Conservation (phyloP, 2,113 vertebrate genomes). For the Anhinga rufa region DNA sequence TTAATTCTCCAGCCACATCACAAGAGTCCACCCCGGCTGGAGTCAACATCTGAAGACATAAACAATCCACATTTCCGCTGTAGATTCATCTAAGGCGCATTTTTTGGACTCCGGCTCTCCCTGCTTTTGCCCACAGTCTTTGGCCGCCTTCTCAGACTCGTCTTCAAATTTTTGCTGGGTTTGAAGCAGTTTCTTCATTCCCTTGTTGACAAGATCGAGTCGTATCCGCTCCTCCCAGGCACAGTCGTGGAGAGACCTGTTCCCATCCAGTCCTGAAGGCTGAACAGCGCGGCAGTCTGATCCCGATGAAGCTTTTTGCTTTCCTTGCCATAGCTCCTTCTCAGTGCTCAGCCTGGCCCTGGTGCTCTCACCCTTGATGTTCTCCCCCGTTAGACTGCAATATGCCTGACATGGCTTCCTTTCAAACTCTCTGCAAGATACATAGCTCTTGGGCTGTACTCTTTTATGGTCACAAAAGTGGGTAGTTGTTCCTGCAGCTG, state of each 20-base stretch:
- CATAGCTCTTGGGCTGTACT: background rate
- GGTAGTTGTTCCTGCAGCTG: background rate
- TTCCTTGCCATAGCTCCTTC: background rate
- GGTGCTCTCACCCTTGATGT: background rate
- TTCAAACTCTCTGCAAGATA: background rate
- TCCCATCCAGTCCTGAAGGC: background rate
- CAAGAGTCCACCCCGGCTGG: conserved; percentile 26
- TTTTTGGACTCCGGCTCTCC: background rate
- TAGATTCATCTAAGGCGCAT: background rate
- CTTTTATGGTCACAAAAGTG: background rate
- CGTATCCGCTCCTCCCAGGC: background rate
- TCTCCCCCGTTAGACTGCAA: background rate
- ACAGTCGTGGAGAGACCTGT: background rate
- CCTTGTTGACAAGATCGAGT: background rate
- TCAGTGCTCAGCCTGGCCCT: background rate
- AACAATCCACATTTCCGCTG: conserved; percentile 12
- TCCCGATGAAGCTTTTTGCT: background rate
- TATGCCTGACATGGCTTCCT: background rate
- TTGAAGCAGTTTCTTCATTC: background rate
- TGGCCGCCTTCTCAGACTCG: background rate
- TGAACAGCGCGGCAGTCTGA: background rate
- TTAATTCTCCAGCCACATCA: conserved; percentile 49
- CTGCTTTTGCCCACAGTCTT: background rate
- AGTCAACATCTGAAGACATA: conserved; percentile 10
- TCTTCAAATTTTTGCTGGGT: background rate